Conservation (phyloP, 2,888 invertebrate genomes). For the Leucania comma region DNA sequence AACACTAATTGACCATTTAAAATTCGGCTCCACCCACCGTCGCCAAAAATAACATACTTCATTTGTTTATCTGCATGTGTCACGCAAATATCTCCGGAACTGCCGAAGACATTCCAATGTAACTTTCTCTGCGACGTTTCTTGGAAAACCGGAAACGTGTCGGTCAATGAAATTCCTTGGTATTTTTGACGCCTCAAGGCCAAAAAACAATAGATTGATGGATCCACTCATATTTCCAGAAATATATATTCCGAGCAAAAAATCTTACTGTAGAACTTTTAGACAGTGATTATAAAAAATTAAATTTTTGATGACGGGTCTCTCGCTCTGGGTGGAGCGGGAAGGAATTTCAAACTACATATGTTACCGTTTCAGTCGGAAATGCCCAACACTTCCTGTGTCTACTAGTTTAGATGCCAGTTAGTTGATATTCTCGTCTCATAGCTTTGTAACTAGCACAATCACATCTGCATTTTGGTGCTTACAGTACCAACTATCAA, state of each 20-base stretch:
- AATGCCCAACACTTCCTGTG: no score
- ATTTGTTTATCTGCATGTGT: constrained; percentile 44
- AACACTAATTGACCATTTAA: constrained; percentile 40
- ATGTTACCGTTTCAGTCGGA: no score
- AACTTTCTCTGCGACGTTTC: constrained; percentile 28
- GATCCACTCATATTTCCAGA: background rate
- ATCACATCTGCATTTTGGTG: background rate
- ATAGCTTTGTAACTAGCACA: no score
- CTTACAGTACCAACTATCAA: background rate
- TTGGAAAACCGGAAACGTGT: constrained; percentile 33
- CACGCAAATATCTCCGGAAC: constrained; percentile 29
- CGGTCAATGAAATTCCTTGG: constrained; percentile 15
- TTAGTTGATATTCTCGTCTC: no score
- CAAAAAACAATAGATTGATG: background rate
- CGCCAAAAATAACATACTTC: constrained; percentile 46
- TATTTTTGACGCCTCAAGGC: constrained; percentile 6
- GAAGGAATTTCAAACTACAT: no score
- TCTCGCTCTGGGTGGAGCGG: no score
- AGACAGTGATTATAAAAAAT: no score
- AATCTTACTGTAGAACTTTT: no score
- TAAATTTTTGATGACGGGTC: no score
- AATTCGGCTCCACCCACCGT: constrained; percentile 8
- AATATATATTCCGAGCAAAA: background rate
- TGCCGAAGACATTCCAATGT: constrained; percentile 26
- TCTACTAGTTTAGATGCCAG: no score